Percentiles rank a stretch among this genome's conserved stretches.
phyloP scores from a whole-genome alignment of 2,797 vertebrate genomes.

The Anguilla megastoma region DNA sequence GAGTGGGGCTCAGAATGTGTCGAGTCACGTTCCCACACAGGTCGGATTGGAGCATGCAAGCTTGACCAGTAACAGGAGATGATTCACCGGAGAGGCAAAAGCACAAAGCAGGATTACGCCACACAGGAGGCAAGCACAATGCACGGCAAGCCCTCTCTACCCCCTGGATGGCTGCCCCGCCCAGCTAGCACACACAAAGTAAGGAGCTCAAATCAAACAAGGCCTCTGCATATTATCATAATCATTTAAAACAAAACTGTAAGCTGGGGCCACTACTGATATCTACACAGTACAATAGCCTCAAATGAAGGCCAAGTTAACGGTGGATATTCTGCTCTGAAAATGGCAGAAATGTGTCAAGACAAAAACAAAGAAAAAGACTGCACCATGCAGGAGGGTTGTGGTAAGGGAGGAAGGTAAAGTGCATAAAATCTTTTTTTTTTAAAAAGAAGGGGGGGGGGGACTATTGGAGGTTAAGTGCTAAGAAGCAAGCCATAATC shows the following conservation, averaged over 20 bases:
- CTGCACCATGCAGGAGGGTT: conserved; percentile 48
- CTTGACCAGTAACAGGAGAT: conserved; percentile 36
- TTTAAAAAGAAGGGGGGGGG: conserved; percentile 21
- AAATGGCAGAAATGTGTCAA: background rate
- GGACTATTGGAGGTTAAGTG: conserved; percentile 52
- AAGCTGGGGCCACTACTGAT: background rate
- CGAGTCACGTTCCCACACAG: conserved; percentile 54
- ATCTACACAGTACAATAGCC: background rate
- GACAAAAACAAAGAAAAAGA: conserved; percentile 34
- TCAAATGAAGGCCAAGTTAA: background rate
- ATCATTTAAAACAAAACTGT: conserved; percentile 31
- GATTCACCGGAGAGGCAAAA: background rate
- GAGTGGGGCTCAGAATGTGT: conserved; percentile 64
- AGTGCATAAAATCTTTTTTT: conserved; percentile 75
- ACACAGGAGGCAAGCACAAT: background rate
- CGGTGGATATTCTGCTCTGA: background rate
- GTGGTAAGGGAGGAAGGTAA: conserved; percentile 62
- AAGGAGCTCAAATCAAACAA: conserved; percentile 45
- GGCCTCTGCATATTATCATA: conserved; percentile 22
- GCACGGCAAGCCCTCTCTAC: background rate
- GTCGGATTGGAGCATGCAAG: conserved; percentile 42
- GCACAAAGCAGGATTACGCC: background rate
- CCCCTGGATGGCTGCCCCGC: conserved; percentile 43
- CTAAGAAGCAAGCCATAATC: conserved; percentile 61
- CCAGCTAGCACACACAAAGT: conserved; percentile 36